phyloP scores from a whole-genome alignment of 2,797 vertebrate species.

The Sternarchorhynchus goeldii region DNA sequence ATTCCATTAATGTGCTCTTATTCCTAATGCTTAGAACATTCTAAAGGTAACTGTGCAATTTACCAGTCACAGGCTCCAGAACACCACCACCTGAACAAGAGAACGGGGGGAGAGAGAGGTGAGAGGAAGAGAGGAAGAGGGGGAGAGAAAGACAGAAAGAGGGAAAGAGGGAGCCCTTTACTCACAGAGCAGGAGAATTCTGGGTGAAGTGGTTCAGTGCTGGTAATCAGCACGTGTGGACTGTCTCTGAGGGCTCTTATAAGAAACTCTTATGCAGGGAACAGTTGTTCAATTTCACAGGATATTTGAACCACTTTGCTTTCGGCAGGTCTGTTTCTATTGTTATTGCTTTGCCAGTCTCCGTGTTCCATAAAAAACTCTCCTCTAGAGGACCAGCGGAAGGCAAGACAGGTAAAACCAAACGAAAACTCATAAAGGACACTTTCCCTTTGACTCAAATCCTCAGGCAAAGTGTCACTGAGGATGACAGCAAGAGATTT shows the following conservation, averaged over 20 bases:
- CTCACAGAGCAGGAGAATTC: not conserved
- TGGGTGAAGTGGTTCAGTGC: not conserved
- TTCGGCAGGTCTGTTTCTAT: too few species aligned
- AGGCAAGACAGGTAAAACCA: too few species aligned
- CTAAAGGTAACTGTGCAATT: slow-evolving; percentile 65
- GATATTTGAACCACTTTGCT: too few species aligned
- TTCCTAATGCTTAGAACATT: slow-evolving; percentile 4
- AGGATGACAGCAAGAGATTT: slow-evolving; percentile 16
- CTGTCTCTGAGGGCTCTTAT: not conserved
- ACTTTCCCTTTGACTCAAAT: slow-evolving; percentile 33
- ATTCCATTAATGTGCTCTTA: not conserved
- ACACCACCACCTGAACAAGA: slow-evolving; percentile 65
- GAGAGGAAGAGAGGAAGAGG: too few species aligned
- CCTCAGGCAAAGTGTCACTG: slow-evolving; percentile 35
- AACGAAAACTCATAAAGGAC: not conserved
- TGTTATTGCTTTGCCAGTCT: too few species aligned
- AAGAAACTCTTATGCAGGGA: too few species aligned
- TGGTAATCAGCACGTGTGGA: not conserved
- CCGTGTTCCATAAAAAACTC: too few species aligned
- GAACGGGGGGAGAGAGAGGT: not conserved
- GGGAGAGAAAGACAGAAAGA: too few species aligned
- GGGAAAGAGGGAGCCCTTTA: too few species aligned
- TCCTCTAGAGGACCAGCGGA: too few species aligned
- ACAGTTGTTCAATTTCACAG: too few species aligned
- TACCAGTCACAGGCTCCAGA: slow-evolving; percentile 68